These are phyloP conservation scores for Hylomyscus alleni DNA, from an alignment of 2,797 vertebrate species.

Conservation along the genomic window DNA sequence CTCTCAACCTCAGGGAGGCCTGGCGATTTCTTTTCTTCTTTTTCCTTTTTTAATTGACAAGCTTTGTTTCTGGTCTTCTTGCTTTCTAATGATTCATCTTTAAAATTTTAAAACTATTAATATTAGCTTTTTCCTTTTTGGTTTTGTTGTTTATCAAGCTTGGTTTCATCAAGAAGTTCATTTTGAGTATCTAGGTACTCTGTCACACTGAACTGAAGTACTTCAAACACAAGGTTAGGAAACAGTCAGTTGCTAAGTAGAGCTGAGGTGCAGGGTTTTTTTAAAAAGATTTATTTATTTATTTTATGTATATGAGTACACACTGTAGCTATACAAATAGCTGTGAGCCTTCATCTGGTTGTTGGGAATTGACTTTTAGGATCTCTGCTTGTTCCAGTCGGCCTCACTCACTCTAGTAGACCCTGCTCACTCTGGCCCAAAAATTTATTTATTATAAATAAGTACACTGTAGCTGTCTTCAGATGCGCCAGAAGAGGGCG, in stretches of 20 bases:
- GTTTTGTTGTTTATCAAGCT: neutral
- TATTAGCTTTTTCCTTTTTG: neutral
- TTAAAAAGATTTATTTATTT: neutral
- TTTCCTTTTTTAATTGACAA: neutral
- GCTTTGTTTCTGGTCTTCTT: slow-evolving; percentile 24
- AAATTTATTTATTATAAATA: no score
- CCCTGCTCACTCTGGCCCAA: no score
- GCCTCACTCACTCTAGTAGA: no score
- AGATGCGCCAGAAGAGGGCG: no score
- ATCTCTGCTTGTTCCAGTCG: no score
- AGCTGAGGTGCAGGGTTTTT: neutral
- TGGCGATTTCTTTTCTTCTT: neutral
- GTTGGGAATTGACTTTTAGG: no score
- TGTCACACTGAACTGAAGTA: slow-evolving; percentile 28
- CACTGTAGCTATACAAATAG: no score
- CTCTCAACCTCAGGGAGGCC: neutral
- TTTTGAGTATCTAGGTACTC: slow-evolving; percentile 16
- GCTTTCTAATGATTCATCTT: neutral
- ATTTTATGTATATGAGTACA: neutral
- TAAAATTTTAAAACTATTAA: neutral
- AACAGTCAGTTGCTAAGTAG: slow-evolving; percentile 23
- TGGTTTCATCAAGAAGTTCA: slow-evolving; percentile 27
- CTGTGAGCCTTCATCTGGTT: no score
- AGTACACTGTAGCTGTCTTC: no score
- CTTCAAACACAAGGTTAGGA: slow-evolving; percentile 21